Conservation (phyloP, 2,113 vertebrate species). For the Gyps fulvus region DNA sequence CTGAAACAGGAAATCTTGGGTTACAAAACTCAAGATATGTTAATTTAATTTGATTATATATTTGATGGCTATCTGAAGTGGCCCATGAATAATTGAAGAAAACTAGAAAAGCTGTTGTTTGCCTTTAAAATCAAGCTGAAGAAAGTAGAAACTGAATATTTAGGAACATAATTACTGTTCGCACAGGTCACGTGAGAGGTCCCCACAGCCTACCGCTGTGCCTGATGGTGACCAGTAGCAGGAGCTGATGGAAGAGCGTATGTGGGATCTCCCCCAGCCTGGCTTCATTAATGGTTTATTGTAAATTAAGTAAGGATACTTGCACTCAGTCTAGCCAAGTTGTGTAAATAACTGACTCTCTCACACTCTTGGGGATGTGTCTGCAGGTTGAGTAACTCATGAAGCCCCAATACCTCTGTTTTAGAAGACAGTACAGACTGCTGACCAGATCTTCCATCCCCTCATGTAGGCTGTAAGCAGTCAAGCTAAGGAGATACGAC, state of each 20-base stretch:
- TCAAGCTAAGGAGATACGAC: background rate
- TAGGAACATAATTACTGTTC: background rate
- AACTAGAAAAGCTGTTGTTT: background rate
- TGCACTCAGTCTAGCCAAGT: no score
- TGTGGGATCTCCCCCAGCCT: background rate
- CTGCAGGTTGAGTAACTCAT: background rate
- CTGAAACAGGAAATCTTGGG: background rate
- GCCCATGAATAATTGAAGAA: background rate
- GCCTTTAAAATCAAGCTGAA: background rate
- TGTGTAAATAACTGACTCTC: background rate
- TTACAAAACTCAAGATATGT: background rate
- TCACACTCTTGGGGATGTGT: background rate
- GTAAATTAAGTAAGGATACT: background rate
- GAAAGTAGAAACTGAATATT: background rate
- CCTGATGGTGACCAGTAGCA: background rate
- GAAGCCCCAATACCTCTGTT: background rate
- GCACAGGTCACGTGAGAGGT: accelerated
- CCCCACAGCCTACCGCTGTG: background rate
- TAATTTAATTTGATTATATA: background rate
- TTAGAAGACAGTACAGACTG: background rate
- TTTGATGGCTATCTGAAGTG: background rate
- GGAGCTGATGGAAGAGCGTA: background rate
- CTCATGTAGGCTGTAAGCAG: accelerated
- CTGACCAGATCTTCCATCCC: background rate
- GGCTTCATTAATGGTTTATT: background rate